Evolutionary conservation across 2,113 vertebrate genomes (phyloP).

Genomic region (Nettapus auritus): DNA sequence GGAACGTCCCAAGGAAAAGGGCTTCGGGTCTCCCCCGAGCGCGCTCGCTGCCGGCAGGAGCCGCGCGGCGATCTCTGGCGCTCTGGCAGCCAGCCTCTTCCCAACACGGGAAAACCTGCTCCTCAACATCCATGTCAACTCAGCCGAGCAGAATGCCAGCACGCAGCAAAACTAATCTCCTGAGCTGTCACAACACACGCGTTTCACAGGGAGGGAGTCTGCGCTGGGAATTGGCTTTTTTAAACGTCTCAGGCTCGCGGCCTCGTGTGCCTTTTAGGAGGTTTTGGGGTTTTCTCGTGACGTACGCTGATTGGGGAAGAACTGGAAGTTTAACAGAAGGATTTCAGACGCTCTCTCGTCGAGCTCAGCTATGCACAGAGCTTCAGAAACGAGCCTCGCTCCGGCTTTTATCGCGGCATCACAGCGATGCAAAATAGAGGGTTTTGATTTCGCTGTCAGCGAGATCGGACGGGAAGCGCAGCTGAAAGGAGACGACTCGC

Average conservation of each 20-base stretch:
- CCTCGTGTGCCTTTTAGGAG: rapidly evolving
- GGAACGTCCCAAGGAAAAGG: neutral
- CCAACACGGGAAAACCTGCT: conserved; percentile 41
- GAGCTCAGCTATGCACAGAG: neutral
- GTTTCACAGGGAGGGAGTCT: neutral
- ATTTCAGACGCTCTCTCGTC: neutral
- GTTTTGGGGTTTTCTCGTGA: neutral
- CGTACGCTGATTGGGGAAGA: rapidly evolving
- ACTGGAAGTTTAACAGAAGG: neutral
- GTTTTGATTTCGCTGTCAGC: neutral
- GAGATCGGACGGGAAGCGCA: neutral
- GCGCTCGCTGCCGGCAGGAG: neutral
- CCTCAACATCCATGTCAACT: neutral
- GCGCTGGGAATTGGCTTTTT: neutral
- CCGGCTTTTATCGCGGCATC: neutral
- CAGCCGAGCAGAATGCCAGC: conserved; percentile 27
- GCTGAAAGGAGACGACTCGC: neutral
- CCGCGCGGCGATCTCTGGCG: neutral
- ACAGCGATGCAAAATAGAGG: rapidly evolving
- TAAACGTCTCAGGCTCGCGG: neutral
- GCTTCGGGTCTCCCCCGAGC: neutral
- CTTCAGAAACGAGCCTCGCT: neutral
- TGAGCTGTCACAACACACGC: conserved; percentile 33
- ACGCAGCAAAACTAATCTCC: neutral
- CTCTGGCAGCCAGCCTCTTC: conserved; percentile 44